A percentile compares a stretch with the other conserved stretches of the same genome.
These are phyloP conservation scores for Trematomus bernacchii DNA, from an alignment of 2,797 vertebrate species.

Conservation along the genomic window DNA sequence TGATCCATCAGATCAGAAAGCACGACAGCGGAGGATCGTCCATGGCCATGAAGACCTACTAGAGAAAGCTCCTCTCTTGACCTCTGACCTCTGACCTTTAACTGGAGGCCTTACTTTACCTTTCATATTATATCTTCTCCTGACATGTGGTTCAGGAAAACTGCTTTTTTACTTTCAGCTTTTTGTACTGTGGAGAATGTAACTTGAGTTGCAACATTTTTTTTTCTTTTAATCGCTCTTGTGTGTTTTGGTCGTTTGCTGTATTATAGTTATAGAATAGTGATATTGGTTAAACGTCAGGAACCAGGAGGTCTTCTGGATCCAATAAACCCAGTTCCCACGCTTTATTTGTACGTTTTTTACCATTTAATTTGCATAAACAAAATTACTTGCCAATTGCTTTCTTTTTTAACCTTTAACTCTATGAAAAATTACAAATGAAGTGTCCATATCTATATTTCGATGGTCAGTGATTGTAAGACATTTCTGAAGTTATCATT, in stretches of 20 bases:
- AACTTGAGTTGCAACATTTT: constrained; percentile 2
- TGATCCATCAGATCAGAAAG: constrained; percentile 62
- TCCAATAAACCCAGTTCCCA: too few species aligned
- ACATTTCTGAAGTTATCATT: too few species aligned
- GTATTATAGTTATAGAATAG: constrained; percentile 8
- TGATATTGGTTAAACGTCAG: neutral
- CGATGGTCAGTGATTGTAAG: too few species aligned
- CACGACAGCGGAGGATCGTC: constrained; percentile 21
- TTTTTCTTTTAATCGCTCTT: constrained; percentile 34
- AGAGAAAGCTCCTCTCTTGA: neutral
- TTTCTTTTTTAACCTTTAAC: too few species aligned
- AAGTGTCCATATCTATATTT: too few species aligned
- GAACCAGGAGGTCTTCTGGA: too few species aligned
- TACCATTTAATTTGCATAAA: too few species aligned
- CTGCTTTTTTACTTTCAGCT: neutral
- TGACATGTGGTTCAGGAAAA: neutral
- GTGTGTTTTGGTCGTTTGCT: neutral
- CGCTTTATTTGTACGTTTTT: too few species aligned
- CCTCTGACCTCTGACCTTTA: neutral
- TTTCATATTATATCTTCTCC: too few species aligned
- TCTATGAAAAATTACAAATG: too few species aligned
- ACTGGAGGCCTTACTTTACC: too few species aligned
- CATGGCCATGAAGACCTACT: constrained; percentile 62
- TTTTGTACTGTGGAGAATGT: constrained; percentile 7
- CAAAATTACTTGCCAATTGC: too few species aligned